Evolutionary conservation across 1,140 invertebrate species (phyloP), one percentile per base, ranked within the genome.

Genomic region (Pararge aegeria): DNA sequence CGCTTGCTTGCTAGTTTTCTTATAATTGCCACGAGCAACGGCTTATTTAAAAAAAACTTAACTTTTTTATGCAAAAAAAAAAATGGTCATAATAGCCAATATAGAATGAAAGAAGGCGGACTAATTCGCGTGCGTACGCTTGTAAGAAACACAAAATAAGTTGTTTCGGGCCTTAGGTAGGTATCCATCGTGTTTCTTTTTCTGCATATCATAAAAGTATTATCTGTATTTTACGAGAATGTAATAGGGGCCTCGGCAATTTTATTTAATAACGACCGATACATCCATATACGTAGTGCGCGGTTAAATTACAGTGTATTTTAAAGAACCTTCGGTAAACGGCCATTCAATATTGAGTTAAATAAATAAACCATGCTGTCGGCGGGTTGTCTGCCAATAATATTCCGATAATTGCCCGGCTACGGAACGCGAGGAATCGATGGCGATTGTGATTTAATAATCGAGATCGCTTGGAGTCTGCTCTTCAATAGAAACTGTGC

Each of bases 311-410:
- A 54, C 42, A 54, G 27, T 19, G 40, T 15, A 21, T 13, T 53
- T 60, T 46, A 60, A 60, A 60, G 34, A 55, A 60, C 13, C 30
- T 44, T 53, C 38, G 19, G 42, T 53, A 54, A 53, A 48, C 27
- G 52, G 30, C 3, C 42, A 20, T 58, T 58, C 50, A 46, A 18
- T 54, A 37, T 42, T 37, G 29, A n/a, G n/a, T 12, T 12, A 16
- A 42, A 61, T 54, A 61, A 66, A 66, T 66, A 66, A 66, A 61
- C 13, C 24, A 64, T 18, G 13, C 38, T 55, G 60, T 42, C 54
- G 46, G 21, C 34, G 50, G 30, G 3, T 34, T 34, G 30, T 34
- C 30, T 7, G 30, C 30, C 30, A 34, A 34, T 40, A 51, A 59
- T 57, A 57, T 15, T 9, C 27, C 24, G 49, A 51, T 59, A 61